Percentiles rank a stretch among this genome's conserved stretches.
phyloP scores from a whole-genome alignment of 2,888 invertebrate genomes.

The Dolomedes plantarius region DNA sequence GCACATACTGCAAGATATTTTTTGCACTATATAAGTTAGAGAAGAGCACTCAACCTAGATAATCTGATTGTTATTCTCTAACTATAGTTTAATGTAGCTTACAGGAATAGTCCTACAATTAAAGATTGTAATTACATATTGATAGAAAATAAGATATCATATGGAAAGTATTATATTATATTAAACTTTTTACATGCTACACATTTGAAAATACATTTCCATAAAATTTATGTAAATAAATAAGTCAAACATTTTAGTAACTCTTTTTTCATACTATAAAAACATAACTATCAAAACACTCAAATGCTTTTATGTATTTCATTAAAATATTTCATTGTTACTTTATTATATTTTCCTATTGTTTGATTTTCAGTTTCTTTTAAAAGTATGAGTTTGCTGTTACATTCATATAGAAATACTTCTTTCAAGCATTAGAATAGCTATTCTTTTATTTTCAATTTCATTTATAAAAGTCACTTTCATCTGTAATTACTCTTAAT shows the following conservation, averaged over 20 bases:
- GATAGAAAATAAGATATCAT: constrained; percentile 1
- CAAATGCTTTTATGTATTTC: no score
- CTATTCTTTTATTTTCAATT: background rate
- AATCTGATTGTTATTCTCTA: constrained; percentile 60
- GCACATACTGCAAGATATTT: constrained; percentile 59
- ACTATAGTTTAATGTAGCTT: constrained; percentile 47
- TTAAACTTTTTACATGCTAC: constrained; percentile 12
- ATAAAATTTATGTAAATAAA: background rate
- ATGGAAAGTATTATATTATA: constrained; percentile 21
- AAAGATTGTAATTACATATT: background rate
- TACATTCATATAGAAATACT: no score
- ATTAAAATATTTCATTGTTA: no score
- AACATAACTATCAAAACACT: no score
- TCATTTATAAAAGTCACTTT: background rate
- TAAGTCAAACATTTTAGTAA: background rate
- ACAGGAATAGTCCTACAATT: constrained; percentile 7
- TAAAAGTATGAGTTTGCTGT: no score
- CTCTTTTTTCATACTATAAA: background rate
- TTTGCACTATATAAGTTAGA: constrained; percentile 61
- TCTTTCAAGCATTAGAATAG: background rate
- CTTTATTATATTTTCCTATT: no score
- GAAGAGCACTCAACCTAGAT: constrained; percentile 53
- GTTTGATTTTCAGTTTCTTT: no score
- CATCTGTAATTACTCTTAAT: background rate
- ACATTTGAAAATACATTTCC: constrained; percentile 12